These are phyloP conservation scores for Scaptomyza flava DNA, from an alignment of 2,888 invertebrate species.

Conservation along the genomic window DNA sequence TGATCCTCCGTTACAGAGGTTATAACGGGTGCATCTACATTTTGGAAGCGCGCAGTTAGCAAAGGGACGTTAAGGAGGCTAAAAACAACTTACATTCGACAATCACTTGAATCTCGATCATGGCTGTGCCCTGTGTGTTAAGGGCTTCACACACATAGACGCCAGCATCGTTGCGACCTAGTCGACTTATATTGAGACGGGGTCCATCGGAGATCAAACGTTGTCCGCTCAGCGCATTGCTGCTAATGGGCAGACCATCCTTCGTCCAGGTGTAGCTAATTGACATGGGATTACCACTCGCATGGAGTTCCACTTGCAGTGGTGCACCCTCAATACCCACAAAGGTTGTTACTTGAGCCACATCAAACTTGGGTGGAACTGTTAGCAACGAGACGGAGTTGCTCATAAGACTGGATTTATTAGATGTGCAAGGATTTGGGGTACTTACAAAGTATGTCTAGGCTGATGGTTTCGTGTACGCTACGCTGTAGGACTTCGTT, in stretches of 20 bases:
- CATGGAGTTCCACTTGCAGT: constrained; percentile 80
- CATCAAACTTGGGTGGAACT: constrained; percentile 82
- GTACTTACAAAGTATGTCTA: constrained; percentile 82
- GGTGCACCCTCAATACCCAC: constrained; percentile 81
- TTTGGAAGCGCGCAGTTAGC: constrained; percentile 9
- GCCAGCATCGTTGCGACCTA: constrained; percentile 81
- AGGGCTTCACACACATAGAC: constrained; percentile 81
- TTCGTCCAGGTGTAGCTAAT: constrained; percentile 83
- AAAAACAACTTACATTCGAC: constrained; percentile 81
- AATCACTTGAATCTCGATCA: constrained; percentile 78
- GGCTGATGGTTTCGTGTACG: constrained; percentile 81
- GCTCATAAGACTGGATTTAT: neutral
- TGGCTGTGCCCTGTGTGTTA: constrained; percentile 81
- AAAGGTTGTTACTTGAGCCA: constrained; percentile 72
- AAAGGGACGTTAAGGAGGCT: neutral
- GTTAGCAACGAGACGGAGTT: neutral
- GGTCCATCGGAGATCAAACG: constrained; percentile 81
- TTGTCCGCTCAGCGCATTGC: constrained; percentile 72
- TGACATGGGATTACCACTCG: constrained; percentile 81
- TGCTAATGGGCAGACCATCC: constrained; percentile 82
- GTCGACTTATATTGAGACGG: constrained; percentile 78
- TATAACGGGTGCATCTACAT: constrained; percentile 78
- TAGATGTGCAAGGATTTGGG: accelerated
- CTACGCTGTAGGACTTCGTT: constrained; percentile 82
- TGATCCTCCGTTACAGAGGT: constrained; percentile 79